Base-by-base conservation (phyloP, 2,797 vertebrate species). In the Alfaro cultratus region DNA sequence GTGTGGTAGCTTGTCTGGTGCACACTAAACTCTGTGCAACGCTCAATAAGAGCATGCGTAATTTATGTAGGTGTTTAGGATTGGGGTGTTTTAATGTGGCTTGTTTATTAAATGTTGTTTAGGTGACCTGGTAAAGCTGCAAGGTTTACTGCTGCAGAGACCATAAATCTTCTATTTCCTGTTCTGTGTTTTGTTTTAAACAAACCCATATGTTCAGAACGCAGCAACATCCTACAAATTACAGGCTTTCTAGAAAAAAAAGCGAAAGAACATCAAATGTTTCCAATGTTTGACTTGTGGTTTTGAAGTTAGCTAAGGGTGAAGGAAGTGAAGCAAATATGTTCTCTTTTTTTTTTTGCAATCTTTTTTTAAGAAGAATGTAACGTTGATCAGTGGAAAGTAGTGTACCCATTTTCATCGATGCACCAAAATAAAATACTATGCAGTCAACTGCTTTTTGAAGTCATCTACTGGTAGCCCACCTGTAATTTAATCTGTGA, bases 111-210 rank as follows among this genome's bases (percentile, higher is more conserved):
- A 86, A 73, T 55, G 78, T 49, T 18, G 79, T 73, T 75, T 70
- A 79, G 80, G 73, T 80, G 88, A 81, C 60, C 73, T 79, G 76
- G 75, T 81, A 64, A 79, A 82, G 77, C 83, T 77, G 76, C 34
- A 31, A 74, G 83, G 71, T 78, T 85, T 84, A 79, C 83, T 68
- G 49, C 78, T 77, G 82, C 78, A n/a, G 34, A 21, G 46, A 74
- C 81, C 79, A 86, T 93, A 91, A 89, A 89, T 92, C 82, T 76
- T 74, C n/a, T 46, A 76, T 75, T 88, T 89, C 82, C 86, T 88
- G 83, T 68, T 83, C 67, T 84, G 73, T 71, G 78, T 80, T 83
- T 76, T 79, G 76, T 83, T 80, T 80, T 76, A 75, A 84, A 45
- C 73, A 73, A 55, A 79, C 7, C 31, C 79, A 57, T 11, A 43